phyloP scores from a whole-genome alignment of 2,888 invertebrate species.

The Drosophila eohydei region DNA sequence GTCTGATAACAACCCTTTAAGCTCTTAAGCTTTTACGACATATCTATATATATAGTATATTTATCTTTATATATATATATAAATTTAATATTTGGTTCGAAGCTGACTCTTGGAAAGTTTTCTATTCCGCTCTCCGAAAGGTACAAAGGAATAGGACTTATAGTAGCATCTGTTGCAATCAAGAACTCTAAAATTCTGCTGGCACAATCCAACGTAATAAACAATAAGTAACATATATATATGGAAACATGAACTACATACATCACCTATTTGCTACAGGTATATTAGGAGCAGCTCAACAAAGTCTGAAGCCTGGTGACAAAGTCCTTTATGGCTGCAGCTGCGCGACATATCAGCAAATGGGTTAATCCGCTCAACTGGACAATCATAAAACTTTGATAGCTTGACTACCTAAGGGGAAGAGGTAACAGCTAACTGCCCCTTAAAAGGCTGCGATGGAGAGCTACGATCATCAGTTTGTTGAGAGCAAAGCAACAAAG shows the following conservation, averaged over 20 bases:
- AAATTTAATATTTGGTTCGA: too few species aligned
- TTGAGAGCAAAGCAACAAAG: slow-evolving; percentile 26
- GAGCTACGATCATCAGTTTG: slow-evolving; percentile 46
- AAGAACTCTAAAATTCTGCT: background rate
- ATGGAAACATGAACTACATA: background rate
- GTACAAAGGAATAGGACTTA: background rate
- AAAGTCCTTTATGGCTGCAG: slow-evolving; percentile 5
- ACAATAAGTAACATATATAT: background rate
- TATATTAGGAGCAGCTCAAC: background rate
- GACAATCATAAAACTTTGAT: background rate
- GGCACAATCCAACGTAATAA: background rate
- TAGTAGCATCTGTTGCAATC: background rate
- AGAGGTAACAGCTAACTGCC: background rate
- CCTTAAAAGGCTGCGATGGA: slow-evolving; percentile 17
- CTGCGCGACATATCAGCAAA: background rate
- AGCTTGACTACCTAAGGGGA: slow-evolving; percentile 25
- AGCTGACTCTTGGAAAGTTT: too few species aligned
- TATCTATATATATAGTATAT: too few species aligned
- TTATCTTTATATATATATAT: too few species aligned
- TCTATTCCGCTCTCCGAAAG: background rate
- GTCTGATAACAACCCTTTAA: too few species aligned
- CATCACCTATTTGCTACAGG: background rate
- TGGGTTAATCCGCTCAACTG: slow-evolving; percentile 13
- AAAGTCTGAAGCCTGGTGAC: background rate
- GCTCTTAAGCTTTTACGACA: too few species aligned